Evolutionary conservation across 30 jellyfish, hydroid and myxozoan genomes (phyloP).

Genomic region (Sanderia malayensis): DNA sequence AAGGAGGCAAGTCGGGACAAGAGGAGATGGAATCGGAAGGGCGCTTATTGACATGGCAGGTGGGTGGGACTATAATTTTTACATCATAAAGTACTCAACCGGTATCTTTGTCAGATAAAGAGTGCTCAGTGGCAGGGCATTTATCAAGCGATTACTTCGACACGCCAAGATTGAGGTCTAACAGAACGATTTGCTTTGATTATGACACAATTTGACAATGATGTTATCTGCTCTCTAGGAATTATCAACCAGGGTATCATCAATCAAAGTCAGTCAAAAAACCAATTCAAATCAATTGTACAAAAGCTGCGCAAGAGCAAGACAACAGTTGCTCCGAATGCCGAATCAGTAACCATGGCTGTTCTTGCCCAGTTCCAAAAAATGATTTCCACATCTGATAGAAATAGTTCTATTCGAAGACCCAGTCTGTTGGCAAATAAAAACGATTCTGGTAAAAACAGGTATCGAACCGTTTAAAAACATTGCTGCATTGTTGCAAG

Average conservation of each 20-base stretch:
- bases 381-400: neutral
- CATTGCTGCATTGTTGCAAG: no score
- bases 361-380: slow-evolving; percentile 35
- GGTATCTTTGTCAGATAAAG: no score
- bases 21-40: slow-evolving; percentile 58
- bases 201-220: no score
- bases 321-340: slow-evolving; percentile 27
- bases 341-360: slow-evolving; percentile 17
- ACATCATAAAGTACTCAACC: no score
- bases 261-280: slow-evolving; percentile 9
- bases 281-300: slow-evolving; percentile 5
- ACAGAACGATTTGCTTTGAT: no score
- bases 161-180: no score
- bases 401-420: neutral
- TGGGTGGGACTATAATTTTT: no score
- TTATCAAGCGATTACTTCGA: no score
- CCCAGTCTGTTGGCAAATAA: slow-evolving; percentile 3
- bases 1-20: slow-evolving; percentile 19
- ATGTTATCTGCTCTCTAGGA: slow-evolving; percentile 1
- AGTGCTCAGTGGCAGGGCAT: no score
- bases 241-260: slow-evolving; percentile 5
- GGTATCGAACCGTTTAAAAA: no score
- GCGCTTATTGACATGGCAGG: slow-evolving; percentile 67
- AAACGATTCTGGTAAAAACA: neutral
- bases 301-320: slow-evolving; percentile 9